Conservation (phyloP, 2,888 invertebrate species). For the Octodonta nipae region DNA sequence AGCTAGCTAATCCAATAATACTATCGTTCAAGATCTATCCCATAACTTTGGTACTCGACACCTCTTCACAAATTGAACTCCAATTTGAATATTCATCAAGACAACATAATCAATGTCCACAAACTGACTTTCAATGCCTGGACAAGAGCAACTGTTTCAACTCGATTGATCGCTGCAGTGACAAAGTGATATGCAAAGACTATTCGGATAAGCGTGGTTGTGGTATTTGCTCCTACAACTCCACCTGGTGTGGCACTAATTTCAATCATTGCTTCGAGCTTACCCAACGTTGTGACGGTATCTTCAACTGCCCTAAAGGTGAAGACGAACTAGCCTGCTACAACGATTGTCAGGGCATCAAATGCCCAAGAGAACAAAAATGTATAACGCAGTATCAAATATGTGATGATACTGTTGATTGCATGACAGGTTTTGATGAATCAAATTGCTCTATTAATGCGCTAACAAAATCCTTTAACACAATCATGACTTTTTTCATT, state of each 20-base stretch:
- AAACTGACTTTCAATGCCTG: slow-evolving; percentile 11
- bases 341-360: slow-evolving; percentile 9
- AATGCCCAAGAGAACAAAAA: slow-evolving; percentile 10
- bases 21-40: not conserved
- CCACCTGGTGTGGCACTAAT: slow-evolving; percentile 4
- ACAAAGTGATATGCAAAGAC: slow-evolving; percentile 10
- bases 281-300: slow-evolving; percentile 9
- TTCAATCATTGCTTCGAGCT: slow-evolving; percentile 5
- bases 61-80: too few species aligned
- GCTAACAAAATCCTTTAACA: not conserved
- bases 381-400: slow-evolving; percentile 10
- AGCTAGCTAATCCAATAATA: not conserved
- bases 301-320: slow-evolving; percentile 10
- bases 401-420: slow-evolving; percentile 9
- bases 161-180: slow-evolving; percentile 6
- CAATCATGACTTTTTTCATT: slow-evolving; percentile 8
- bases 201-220: slow-evolving; percentile 11
- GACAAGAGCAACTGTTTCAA: slow-evolving; percentile 13
- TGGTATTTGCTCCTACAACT: slow-evolving; percentile 9
- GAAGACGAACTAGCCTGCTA: slow-evolving; percentile 14
- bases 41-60: not conserved
- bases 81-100: too few species aligned
- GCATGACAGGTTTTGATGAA: slow-evolving; percentile 11
- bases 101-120: slow-evolving; percentile 6
- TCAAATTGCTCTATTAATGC: slow-evolving; percentile 6